Evolutionary conservation across 1,140 invertebrate species (phyloP).

Genomic region (Ptiloglossa arizonensis): DNA sequence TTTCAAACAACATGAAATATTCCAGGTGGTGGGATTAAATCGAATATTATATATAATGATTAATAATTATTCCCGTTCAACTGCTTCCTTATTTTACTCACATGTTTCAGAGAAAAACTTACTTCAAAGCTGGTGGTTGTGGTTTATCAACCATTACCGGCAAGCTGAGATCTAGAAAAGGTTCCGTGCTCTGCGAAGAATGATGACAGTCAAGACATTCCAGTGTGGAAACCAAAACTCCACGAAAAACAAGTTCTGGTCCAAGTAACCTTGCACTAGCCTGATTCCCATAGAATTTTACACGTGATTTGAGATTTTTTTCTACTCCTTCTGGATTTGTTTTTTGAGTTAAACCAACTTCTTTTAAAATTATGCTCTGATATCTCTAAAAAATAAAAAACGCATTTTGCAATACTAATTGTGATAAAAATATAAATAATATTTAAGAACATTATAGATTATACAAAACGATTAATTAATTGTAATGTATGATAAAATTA

Average conservation of each 20-base stretch:
- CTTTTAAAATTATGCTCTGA: conserved; percentile 88
- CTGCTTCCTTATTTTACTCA: neutral
- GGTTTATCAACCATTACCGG: conserved; percentile 90
- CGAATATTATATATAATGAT: too few species aligned
- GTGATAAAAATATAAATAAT: conserved; percentile 17
- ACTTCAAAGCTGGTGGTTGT: conserved; percentile 83
- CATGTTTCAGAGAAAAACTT: conserved; percentile 25
- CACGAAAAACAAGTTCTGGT: conserved; percentile 91
- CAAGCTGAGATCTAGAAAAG: conserved; percentile 96
- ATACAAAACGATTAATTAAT: neutral
- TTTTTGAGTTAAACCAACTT: conserved; percentile 86
- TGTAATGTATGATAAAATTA: neutral
- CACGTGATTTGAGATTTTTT: conserved; percentile 87
- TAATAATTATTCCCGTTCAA: neutral
- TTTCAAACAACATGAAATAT: too few species aligned
- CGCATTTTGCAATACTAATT: neutral
- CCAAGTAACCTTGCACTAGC: conserved; percentile 90
- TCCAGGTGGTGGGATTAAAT: too few species aligned
- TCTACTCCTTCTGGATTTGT: conserved; percentile 87
- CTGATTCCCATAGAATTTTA: conserved; percentile 92
- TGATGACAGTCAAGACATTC: conserved; percentile 94
- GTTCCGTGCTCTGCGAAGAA: conserved; percentile 92
- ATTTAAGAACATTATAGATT: neutral
- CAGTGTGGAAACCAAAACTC: conserved; percentile 93
- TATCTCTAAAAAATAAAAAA: conserved; percentile 84